A percentile compares a stretch with the other conserved stretches of the same genome.
These are phyloP conservation scores for Cyrtodaria siliqua DNA, from an alignment of 2,888 invertebrate species.

Conservation along the genomic window DNA sequence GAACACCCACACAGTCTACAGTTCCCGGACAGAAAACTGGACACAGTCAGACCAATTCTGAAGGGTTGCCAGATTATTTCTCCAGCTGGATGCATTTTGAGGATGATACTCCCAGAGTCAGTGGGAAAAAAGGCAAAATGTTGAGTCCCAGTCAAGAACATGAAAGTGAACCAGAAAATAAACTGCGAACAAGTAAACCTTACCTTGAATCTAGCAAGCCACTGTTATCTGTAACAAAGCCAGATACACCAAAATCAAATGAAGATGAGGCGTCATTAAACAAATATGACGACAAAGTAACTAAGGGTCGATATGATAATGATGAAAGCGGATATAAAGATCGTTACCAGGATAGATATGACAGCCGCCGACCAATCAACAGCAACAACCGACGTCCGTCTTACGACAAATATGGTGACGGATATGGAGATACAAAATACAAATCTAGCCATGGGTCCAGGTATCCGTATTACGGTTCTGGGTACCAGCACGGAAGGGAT, in stretches of 20 bases:
- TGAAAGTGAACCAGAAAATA: neutral
- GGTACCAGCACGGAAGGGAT: conserved; percentile 36
- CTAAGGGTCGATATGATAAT: conserved; percentile 13
- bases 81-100: conserved; percentile 51
- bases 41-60: conserved; percentile 29
- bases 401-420: conserved; percentile 42
- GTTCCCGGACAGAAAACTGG: conserved; percentile 45
- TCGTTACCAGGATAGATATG: conserved; percentile 20
- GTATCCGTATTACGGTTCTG: conserved; percentile 61
- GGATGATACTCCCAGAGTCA: conserved; percentile 45
- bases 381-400: conserved; percentile 37
- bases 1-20: conserved; percentile 55
- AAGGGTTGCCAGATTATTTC: conserved; percentile 53
- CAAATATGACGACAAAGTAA: neutral
- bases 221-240: neutral
- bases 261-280: neutral
- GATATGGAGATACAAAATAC: conserved; percentile 25
- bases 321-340: conserved; percentile 9
- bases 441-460: conserved; percentile 49
- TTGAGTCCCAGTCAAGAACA: neutral
- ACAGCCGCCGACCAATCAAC: conserved; percentile 13
- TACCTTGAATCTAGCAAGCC: too few relatives aligned
- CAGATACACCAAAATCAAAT: neutral
- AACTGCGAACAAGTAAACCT: neutral
- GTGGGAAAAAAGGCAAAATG: conserved; percentile 52